A percentile compares a stretch with the other conserved stretches of the same genome.
Conservation (phyloP, 2,113 vertebrate species). For the Manacus vitellinus region DNA sequence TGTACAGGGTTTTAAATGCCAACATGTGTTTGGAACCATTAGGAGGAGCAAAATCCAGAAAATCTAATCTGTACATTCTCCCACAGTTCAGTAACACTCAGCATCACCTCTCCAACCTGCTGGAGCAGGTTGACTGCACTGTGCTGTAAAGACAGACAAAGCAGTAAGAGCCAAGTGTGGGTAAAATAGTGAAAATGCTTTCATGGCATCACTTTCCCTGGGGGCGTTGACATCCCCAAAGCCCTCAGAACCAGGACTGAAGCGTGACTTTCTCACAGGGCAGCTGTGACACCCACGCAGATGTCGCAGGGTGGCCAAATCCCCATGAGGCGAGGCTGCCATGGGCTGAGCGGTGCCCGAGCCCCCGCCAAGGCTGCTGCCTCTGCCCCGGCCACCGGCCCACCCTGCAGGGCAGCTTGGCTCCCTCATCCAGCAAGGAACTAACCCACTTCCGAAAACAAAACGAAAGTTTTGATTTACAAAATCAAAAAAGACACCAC, state of each 20-base stretch:
- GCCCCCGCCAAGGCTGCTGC: not conserved
- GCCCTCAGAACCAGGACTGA: not conserved
- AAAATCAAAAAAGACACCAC: not conserved
- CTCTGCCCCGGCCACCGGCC: rapidly evolving
- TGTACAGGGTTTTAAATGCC: not conserved
- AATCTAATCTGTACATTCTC: not conserved
- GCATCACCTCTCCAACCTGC: not conserved
- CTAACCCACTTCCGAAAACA: too few relatives aligned
- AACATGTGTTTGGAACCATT: not conserved
- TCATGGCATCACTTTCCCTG: not conserved
- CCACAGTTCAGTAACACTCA: not conserved
- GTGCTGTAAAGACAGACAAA: not conserved
- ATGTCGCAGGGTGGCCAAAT: not conserved
- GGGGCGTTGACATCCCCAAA: not conserved
- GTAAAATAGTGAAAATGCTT: not conserved
- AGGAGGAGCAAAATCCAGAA: not conserved
- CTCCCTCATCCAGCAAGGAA: not conserved
- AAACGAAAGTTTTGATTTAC: rapidly evolving
- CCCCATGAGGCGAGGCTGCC: rapidly evolving
- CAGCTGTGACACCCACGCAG: not conserved
- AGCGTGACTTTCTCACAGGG: not conserved
- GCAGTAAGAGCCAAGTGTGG: not conserved
- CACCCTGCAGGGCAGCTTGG: not conserved
- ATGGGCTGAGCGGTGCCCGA: rapidly evolving
- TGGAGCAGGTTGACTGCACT: not conserved